Evolutionary conservation across 1,140 invertebrate species (phyloP), one percentile per base, ranked within the genome.

Genomic region (Drosophila carrolli): DNA sequence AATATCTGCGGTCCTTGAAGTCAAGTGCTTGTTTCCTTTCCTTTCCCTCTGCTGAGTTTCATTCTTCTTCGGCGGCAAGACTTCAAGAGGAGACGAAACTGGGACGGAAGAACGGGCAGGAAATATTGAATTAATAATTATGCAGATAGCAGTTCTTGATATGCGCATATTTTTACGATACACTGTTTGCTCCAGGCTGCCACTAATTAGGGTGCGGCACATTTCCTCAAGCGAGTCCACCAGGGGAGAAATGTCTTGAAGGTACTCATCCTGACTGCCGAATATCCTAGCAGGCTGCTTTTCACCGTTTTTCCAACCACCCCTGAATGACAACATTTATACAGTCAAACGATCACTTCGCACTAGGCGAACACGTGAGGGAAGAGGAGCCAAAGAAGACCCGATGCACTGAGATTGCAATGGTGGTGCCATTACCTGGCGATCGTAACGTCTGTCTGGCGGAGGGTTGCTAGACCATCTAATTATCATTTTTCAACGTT

Each of bases 81-180:
- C 53, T 61, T 68, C 27, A 41, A 75, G 71, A 57, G 51, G 57
- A 43, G 16, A 43, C 37, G 47, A 29, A 50, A 62, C 40, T 65
- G 70, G 40, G 32, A 37, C 32, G 54, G 61, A 23, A 48, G 54
- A 46, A 43, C 23, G 14, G 65, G 78, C 78, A 86, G 81, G 81
- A 85, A 88, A 79, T 82, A 83, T 88, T 79, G 83, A 83, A 89
- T 86, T 86, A 65, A 82, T 76, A 85, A 85, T 82, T 88, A 81
- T 82, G 75, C 41, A 78, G 67, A 78, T 82, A 75, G 62, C 43
- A 60, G 76, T 55, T 48, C 55, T 61, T 68, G 60, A 76, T 80
- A 65, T 51, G 55, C 50, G 53, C 78, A 63, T 71, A 75, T 59
- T 81, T 75, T 75, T 57, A 63, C 44, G 56, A 75, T 56, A 54